These are phyloP conservation scores for Aethina tumida DNA, from an alignment of 1,140 invertebrate genomes.

Conservation along the genomic window DNA sequence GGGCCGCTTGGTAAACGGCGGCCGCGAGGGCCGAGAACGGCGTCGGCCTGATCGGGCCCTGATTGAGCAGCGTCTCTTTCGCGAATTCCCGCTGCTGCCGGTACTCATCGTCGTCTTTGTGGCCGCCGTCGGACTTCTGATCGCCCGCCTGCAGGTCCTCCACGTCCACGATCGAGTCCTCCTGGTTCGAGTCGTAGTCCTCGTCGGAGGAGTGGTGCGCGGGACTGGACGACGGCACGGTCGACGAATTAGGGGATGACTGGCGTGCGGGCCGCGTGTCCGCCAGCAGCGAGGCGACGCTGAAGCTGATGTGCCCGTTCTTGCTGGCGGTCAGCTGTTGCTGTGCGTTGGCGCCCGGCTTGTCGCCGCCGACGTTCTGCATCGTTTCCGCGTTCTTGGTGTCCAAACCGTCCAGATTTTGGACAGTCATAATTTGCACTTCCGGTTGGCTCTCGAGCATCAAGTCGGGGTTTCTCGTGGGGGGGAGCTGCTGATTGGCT, in stretches of 20 bases:
- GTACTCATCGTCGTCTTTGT: constrained; percentile 21
- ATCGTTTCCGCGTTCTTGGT: constrained; percentile 30
- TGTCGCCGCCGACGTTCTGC: constrained; percentile 39
- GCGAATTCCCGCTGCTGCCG: constrained; percentile 23
- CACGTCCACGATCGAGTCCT: constrained; percentile 57
- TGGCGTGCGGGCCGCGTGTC: constrained; percentile 44
- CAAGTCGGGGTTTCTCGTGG: constrained; percentile 7
- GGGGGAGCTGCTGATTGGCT: too few species aligned
- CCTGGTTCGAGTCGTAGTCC: constrained; percentile 54
- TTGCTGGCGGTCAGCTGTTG: constrained; percentile 30
- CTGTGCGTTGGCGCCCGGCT: constrained; percentile 31
- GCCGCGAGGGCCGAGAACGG: constrained; percentile 56
- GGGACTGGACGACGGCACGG: constrained; percentile 31
- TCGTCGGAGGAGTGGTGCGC: constrained; percentile 45
- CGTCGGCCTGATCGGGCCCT: constrained; percentile 52
- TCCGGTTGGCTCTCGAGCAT: constrained; percentile 29
- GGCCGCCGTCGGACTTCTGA: constrained; percentile 20
- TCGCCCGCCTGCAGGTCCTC: constrained; percentile 54
- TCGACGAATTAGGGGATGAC: constrained; percentile 30
- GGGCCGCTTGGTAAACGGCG: constrained; percentile 38
- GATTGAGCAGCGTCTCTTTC: constrained; percentile 28
- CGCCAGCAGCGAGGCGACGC: constrained; percentile 55
- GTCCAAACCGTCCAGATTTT: constrained; percentile 30
- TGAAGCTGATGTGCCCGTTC: constrained; percentile 50
- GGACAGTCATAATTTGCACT: constrained; percentile 37